Evolutionary conservation across 2,888 invertebrate species (phyloP).

Genomic region (Polietes domitor): DNA sequence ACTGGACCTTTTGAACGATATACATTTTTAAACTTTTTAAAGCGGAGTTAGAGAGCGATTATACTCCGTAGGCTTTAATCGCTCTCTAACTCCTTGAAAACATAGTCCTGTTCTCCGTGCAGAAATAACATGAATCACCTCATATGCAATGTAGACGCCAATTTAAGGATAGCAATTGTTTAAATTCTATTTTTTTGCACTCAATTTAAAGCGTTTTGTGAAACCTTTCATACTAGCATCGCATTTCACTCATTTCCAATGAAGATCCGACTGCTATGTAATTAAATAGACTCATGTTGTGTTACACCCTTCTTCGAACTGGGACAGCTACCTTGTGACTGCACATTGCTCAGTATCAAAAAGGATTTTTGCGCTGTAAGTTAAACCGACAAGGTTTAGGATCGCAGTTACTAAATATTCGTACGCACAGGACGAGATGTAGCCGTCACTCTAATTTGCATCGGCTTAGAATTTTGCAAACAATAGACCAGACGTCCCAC

Average conservation of each 20-base stretch:
- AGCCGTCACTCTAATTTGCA: conserved; percentile 34
- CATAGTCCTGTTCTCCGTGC: no score
- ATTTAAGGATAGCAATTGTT: no score
- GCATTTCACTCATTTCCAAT: not conserved
- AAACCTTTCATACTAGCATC: not conserved
- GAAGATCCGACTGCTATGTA: conserved; percentile 3
- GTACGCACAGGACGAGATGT: not conserved
- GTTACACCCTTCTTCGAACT: no score
- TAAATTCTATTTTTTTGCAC: no score
- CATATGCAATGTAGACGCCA: no score
- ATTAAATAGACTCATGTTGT: conserved; percentile 21
- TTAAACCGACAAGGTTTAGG: not conserved
- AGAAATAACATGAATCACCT: no score
- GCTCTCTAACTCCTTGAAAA: no score
- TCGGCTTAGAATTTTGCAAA: conserved; percentile 36
- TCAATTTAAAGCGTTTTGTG: not conserved
- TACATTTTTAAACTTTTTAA: no score
- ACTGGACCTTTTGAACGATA: no score
- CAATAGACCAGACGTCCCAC: conserved; percentile 22
- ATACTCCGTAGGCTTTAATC: no score
- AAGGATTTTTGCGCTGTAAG: not conserved
- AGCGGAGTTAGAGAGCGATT: no score
- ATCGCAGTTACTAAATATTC: not conserved
- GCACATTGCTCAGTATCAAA: not conserved
- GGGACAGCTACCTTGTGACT: not conserved